Conservation (phyloP, 35 echinoderm and acorn worm species). For the Ophioderma brevispina region DNA sequence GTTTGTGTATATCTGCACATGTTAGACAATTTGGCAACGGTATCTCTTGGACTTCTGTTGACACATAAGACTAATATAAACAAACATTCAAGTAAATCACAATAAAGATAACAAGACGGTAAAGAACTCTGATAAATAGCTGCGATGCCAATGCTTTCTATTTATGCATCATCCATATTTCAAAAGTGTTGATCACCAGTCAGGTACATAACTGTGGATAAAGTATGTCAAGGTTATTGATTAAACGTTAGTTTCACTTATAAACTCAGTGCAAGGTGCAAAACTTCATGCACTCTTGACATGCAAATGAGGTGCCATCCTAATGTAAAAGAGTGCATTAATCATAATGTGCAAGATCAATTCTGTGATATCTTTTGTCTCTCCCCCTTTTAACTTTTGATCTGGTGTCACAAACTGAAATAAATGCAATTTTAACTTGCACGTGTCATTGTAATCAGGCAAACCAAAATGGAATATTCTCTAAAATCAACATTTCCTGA, state of each 20-base stretch:
- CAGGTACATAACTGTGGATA: not conserved
- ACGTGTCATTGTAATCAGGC: too few relatives aligned
- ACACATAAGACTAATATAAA: not conserved
- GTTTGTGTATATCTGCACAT: too few relatives aligned
- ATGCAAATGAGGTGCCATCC: too few relatives aligned
- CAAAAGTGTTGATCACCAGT: not conserved
- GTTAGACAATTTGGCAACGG: not conserved
- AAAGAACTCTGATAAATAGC: not conserved
- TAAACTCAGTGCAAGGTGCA: not conserved
- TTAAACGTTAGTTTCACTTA: not conserved
- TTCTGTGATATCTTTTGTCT: too few relatives aligned
- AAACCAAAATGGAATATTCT: too few relatives aligned
- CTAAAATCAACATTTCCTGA: too few relatives aligned
- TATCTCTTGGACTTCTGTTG: not conserved
- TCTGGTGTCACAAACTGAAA: too few relatives aligned
- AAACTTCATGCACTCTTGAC: too few relatives aligned
- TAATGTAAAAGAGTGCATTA: too few relatives aligned
- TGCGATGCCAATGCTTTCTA: not conserved
- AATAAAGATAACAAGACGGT: not conserved
- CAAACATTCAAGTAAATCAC: not conserved
- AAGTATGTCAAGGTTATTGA: not conserved
- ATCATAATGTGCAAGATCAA: too few relatives aligned
- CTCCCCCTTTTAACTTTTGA: too few relatives aligned
- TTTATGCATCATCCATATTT: not conserved
- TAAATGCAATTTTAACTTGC: too few relatives aligned